Evolutionary conservation across 1,140 invertebrate species (phyloP), one percentile per base, ranked within the genome.

Genomic region (Drosophila teissieri): DNA sequence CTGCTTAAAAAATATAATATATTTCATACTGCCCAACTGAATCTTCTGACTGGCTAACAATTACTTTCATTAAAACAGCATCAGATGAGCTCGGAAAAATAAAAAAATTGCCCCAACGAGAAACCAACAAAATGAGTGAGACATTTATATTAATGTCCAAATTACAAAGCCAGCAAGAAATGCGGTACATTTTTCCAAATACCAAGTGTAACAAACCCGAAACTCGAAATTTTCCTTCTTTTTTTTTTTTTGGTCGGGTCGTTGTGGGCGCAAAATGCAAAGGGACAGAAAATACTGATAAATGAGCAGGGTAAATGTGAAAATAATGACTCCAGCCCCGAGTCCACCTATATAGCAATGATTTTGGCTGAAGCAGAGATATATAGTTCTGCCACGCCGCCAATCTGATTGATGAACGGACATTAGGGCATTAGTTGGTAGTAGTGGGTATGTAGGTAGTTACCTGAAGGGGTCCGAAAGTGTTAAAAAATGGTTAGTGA

Each of bases 401-500:
- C 69, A 76, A 79, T 73, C 82, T 86, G 82, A 86, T 86, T 86
- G 83, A 86, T 86, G 82, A 88, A 83, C 79, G 31, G 65, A 77
- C 83, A 88, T 86, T 88, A 86, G 58, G 83, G 54, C 81, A 85
- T 64, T 72, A 69, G 49, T 56, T n/a, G 6, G 17, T n/a, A n/a
- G n/a, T n/a, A n/a, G 56, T 37, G 7, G 36, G 39, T 40, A n/a
- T 12, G 39, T 40, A n/a, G 39, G 60, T 42, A 53, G 60, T 55
- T 61, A 48, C 54, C 48, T 63, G 45, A 46, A 39, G 64, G 15
- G n/a, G 31, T 70, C 53, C 69, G 74, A 84, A 86, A 86, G 82
- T 86, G 82, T 86, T 86, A 86, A 88, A 75, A 86, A 86, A 86
- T 86, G 46, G 82, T 86, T 83, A 86, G 83, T 86, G 75, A 86